Evolutionary conservation across 2,113 vertebrate species (phyloP), one percentile per base, ranked within the genome.

Genomic region (Furnarius figulus): DNA sequence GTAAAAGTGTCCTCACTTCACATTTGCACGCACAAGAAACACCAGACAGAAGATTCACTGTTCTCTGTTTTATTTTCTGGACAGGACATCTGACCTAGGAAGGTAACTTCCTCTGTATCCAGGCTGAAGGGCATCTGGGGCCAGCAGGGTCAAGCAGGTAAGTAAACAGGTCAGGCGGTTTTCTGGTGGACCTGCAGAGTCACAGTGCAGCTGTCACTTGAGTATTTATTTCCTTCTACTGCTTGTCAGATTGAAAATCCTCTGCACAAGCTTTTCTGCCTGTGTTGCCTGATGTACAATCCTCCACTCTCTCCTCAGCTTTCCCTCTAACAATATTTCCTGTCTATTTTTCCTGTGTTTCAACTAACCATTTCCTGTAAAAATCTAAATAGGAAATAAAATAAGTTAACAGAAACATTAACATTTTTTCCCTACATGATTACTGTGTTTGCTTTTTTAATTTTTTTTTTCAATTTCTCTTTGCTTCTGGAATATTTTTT

Each of bases 151-250:
- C 23, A 77, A 39, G 17, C 15, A 71, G 52, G 18, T 55, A 68
- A 56, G n/a, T 3, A 30, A 35, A 22, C 11, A 81, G 19, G 3
- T 4, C 2, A 1, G 15, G 14, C 49, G 18, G 0, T 12, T 68
- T 81, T 82, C 22, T 56, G 33, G 30, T 9, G 21, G 31, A 58
- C 28, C 33, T 3, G 0, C 0, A 1, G 18, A 31, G 31, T 72
- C 62, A 52, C 30, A 78, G 24, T 21, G 23, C 44, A 55, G 14
- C 25, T 56, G 31, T 62, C 56, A 44, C 47, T 47, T 39, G 28
- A 58, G 20, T n/a, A 23, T 67, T 70, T 63, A 37, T 77, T 77
- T 67, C 30, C n/a, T 83, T 28, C 25, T 37, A 2, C 46, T 62
- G 10, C 14, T 0, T 0, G 1, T 37, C 52, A 63, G 21, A 55